phyloP scores from a whole-genome alignment of 2,797 vertebrate genomes.

The Meda fulgida region DNA sequence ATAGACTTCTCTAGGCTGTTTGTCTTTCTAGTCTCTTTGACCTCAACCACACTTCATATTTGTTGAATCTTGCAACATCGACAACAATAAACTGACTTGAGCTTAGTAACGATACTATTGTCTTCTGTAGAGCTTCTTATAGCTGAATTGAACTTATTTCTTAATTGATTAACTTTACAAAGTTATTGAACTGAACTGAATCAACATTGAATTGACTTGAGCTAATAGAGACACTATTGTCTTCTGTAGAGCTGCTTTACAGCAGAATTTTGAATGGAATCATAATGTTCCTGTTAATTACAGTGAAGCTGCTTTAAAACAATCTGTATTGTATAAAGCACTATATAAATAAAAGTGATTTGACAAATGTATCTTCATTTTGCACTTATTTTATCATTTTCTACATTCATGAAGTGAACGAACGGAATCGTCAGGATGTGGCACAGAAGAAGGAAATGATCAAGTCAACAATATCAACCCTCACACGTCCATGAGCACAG shows the following conservation, averaged over 20 bases:
- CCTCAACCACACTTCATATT: neutral
- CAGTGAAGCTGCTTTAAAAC: too few species aligned
- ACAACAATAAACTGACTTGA: neutral
- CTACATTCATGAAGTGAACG: slow-evolving; percentile 2
- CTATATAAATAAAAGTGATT: neutral
- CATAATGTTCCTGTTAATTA: too few species aligned
- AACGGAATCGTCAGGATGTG: slow-evolving; percentile 7
- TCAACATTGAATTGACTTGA: neutral
- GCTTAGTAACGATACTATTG: neutral
- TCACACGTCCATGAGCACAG: neutral
- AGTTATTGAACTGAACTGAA: neutral
- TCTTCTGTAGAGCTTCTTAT: neutral
- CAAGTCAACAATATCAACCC: neutral
- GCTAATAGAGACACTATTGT: neutral
- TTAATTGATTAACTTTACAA: neutral
- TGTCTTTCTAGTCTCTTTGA: neutral
- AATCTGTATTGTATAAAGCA: neutral
- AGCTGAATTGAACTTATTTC: neutral
- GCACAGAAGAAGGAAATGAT: slow-evolving; percentile 1
- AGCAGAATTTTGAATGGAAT: neutral
- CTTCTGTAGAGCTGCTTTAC: neutral
- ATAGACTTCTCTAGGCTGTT: neutral
- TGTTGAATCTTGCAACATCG: neutral
- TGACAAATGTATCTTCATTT: neutral
- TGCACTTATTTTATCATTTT: neutral